phyloP scores from a whole-genome alignment of 1,140 invertebrate genomes.

The Apis mellifera region Amel_HAv3.1 CM009933.2:4885001-4885500 shows the following conservation, averaged over 20 bases:
- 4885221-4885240: no score
- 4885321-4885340: background rate
- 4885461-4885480: constrained; percentile 28
- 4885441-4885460: constrained; percentile 52
- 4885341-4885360: background rate
- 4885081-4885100: background rate
- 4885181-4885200: background rate
- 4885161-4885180: no score
- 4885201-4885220: no score
- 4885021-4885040: background rate
- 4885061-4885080: background rate
- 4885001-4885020: background rate
- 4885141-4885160: background rate
- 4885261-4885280: background rate
- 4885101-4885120: background rate
- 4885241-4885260: background rate
- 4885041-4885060: background rate
- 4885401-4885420: constrained; percentile 30
- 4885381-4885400: constrained; percentile 32
- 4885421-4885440: constrained; percentile 32
- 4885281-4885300: constrained; percentile 7
- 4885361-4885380: constrained; percentile 51
- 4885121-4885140: background rate
- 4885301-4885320: background rate
- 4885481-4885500: constrained; percentile 2